Evolutionary conservation across 1,140 invertebrate genomes (phyloP).

Genomic region (Neotoxoptera formosana): DNA sequence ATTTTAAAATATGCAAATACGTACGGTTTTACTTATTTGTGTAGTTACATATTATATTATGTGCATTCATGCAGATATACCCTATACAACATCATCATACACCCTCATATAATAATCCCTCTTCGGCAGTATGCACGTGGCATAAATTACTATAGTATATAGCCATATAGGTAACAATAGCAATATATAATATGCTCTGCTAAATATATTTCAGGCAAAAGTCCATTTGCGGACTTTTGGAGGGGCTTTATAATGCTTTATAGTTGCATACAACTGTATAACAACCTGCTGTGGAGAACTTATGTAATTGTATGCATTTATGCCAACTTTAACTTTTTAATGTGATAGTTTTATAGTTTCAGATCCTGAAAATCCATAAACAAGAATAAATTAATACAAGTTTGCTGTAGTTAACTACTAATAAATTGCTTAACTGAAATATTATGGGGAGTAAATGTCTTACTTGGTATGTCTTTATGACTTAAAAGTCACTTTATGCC

Average conservation of each 20-base stretch:
- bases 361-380: no score
- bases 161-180: background rate
- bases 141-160: background rate
- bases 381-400: no score
- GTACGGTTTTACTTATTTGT: background rate
- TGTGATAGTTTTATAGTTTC: no score
- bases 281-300: background rate
- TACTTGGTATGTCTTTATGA: no score
- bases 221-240: background rate
- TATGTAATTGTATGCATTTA: no score
- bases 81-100: background rate
- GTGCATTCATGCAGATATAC: background rate
- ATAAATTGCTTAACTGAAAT: no score
- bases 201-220: background rate
- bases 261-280: background rate
- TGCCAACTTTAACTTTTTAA: no score
- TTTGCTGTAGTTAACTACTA: no score
- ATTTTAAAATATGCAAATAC: no score
- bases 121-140: background rate
- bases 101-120: background rate
- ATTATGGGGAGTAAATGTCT: no score
- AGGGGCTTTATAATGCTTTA: background rate
- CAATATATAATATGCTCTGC: background rate
- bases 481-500: no score
- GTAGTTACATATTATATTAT: background rate